phyloP scores from a whole-genome alignment of 2,113 vertebrate genomes.

The Colius striatus region DNA sequence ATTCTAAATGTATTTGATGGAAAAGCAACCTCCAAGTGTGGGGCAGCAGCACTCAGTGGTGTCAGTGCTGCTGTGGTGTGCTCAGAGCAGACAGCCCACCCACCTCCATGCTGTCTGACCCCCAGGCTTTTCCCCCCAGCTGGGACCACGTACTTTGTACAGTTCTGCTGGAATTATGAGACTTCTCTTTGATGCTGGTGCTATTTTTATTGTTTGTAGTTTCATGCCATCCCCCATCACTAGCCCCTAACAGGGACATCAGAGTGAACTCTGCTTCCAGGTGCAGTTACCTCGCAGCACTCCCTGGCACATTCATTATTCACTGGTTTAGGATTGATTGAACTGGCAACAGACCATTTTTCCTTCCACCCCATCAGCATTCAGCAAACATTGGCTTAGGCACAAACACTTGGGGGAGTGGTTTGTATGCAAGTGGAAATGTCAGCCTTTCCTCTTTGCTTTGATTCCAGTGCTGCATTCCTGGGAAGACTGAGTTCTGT shows the following conservation, averaged over 20 bases:
- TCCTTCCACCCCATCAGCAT: background rate
- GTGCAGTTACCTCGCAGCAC: background rate
- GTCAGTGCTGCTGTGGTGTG: background rate
- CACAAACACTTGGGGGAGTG: constrained; percentile 41
- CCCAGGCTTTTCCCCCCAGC: background rate
- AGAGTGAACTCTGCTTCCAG: background rate
- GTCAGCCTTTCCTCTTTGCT: constrained; percentile 9
- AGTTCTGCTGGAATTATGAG: background rate
- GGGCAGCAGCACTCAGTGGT: background rate
- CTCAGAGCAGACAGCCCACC: background rate
- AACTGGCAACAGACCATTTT: background rate
- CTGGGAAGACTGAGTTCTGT: constrained; percentile 38
- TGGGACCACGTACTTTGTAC: fast-evolving
- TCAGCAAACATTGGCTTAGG: constrained; percentile 46
- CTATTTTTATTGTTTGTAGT: background rate
- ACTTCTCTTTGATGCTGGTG: background rate
- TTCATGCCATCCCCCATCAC: background rate
- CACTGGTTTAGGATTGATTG: background rate
- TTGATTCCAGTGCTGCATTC: constrained; percentile 28
- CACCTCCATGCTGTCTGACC: background rate
- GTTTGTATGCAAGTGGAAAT: constrained; percentile 42
- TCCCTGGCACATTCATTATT: background rate
- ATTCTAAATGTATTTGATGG: background rate
- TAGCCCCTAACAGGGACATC: background rate
- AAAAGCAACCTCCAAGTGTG: fast-evolving